These are phyloP conservation scores for Psephotus haematonotus DNA, from an alignment of 2,113 vertebrate genomes.

Conservation along the genomic window DNA sequence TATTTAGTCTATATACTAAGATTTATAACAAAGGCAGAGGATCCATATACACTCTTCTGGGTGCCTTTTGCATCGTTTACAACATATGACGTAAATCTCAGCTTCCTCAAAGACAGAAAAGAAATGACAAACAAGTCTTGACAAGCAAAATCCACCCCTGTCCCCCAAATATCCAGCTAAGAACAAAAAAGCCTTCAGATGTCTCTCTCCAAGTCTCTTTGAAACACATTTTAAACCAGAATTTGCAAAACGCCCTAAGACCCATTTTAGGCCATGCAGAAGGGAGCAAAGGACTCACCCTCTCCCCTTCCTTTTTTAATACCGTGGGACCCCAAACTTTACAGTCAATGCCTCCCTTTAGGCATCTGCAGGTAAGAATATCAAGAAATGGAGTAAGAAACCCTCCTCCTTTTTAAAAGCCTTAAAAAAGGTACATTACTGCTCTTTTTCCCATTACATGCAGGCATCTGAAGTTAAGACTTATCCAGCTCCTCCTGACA, in stretches of 20 bases:
- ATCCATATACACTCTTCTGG: background rate
- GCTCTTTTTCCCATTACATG: background rate
- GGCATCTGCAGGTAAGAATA: background rate
- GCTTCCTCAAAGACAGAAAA: background rate
- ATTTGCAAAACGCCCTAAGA: background rate
- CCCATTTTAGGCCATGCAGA: background rate
- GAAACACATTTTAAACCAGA: background rate
- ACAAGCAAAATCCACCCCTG: background rate
- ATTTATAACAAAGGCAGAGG: slow-evolving; percentile 24
- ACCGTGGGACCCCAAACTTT: accelerated
- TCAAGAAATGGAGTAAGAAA: background rate
- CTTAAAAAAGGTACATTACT: background rate
- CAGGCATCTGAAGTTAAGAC: background rate
- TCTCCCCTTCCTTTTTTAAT: background rate
- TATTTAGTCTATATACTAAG: slow-evolving; percentile 50
- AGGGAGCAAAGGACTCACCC: background rate
- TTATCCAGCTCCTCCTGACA: background rate
- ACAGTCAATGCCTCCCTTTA: background rate
- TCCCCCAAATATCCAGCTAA: background rate
- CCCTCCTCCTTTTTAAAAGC: background rate
- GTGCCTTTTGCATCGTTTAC: background rate
- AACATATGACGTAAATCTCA: background rate
- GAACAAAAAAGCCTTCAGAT: background rate
- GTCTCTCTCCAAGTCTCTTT: accelerated
- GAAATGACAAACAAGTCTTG: background rate